These are phyloP conservation scores for Eilema caniola DNA, from an alignment of 2,888 invertebrate genomes.

Conservation along the genomic window DNA sequence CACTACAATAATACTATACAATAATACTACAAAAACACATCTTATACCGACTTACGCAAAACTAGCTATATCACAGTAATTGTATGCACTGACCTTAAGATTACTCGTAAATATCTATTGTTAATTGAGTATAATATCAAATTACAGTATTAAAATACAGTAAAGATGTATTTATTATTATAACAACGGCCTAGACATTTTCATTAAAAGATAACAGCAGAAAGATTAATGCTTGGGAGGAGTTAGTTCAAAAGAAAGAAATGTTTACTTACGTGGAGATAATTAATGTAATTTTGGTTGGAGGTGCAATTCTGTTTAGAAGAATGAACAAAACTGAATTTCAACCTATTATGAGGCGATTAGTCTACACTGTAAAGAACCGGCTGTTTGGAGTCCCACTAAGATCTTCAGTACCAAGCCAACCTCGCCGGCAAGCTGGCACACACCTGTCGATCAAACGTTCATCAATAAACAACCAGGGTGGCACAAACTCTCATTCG, in stretches of 20 bases:
- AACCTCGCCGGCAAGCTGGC: too few species aligned
- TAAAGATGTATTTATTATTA: conserved; percentile 1
- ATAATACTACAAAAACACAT: too few species aligned
- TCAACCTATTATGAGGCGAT: too few species aligned
- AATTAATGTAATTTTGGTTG: too few species aligned
- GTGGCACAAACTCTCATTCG: too few species aligned
- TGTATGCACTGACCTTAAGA: conserved; percentile 39
- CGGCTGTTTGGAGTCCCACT: too few species aligned
- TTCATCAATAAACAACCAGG: too few species aligned
- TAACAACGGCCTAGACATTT: background rate
- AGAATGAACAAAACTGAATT: background rate
- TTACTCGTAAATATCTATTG: conserved; percentile 20
- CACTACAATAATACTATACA: too few species aligned
- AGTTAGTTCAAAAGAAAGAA: background rate
- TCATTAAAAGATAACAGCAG: background rate
- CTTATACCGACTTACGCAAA: background rate
- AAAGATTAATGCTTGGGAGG: background rate
- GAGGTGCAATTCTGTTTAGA: background rate
- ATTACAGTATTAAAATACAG: conserved; percentile 5
- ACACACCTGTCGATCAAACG: too few species aligned
- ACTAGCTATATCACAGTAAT: conserved; percentile 2
- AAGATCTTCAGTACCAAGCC: too few species aligned
- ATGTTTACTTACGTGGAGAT: background rate
- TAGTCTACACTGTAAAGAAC: too few species aligned
- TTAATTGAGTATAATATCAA: conserved; percentile 9